Conservation (phyloP, 2,888 invertebrate species). For the Parelbella ahira region DNA sequence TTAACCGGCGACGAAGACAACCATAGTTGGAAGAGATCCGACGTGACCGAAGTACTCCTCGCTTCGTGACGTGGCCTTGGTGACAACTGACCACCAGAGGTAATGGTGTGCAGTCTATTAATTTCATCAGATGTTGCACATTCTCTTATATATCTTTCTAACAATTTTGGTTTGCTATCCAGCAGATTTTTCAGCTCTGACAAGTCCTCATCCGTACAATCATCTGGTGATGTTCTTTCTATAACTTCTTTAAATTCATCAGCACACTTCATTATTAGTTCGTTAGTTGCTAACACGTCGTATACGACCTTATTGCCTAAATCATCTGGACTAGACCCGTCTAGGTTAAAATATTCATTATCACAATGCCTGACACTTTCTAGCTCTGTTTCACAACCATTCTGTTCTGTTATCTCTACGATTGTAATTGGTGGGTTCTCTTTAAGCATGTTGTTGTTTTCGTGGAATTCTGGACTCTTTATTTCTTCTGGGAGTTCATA, state of each 20-base stretch:
- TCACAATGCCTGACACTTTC: slow-evolving; percentile 51
- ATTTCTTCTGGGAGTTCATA: slow-evolving; percentile 72
- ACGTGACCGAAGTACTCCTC: slow-evolving; percentile 87
- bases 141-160: slow-evolving; percentile 89
- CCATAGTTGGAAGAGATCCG: slow-evolving; percentile 93
- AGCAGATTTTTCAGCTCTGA: slow-evolving; percentile 58
- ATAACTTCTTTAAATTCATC: slow-evolving; percentile 66
- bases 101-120: slow-evolving; percentile 79
- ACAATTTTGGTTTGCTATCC: slow-evolving; percentile 81
- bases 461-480: slow-evolving; percentile 44
- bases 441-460: slow-evolving; percentile 70
- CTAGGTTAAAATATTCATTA: slow-evolving; percentile 50
- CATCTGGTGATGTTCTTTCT: slow-evolving; percentile 63
- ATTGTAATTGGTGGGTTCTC: slow-evolving; percentile 73
- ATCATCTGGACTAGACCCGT: slow-evolving; percentile 53
- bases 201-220: slow-evolving; percentile 67
- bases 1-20: slow-evolving; percentile 88
- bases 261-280: slow-evolving; percentile 53
- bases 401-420: slow-evolving; percentile 69
- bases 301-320: slow-evolving; percentile 68
- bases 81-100: slow-evolving; percentile 74
- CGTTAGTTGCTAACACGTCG: slow-evolving; percentile 57
- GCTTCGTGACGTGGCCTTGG: slow-evolving; percentile 74
- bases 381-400: slow-evolving; percentile 69
- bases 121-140: slow-evolving; percentile 85